Percentiles rank a stretch among this genome's conserved stretches.
Evolutionary conservation across 2,888 invertebrate species (phyloP).

Genomic region (Cantharis lateralis): DNA sequence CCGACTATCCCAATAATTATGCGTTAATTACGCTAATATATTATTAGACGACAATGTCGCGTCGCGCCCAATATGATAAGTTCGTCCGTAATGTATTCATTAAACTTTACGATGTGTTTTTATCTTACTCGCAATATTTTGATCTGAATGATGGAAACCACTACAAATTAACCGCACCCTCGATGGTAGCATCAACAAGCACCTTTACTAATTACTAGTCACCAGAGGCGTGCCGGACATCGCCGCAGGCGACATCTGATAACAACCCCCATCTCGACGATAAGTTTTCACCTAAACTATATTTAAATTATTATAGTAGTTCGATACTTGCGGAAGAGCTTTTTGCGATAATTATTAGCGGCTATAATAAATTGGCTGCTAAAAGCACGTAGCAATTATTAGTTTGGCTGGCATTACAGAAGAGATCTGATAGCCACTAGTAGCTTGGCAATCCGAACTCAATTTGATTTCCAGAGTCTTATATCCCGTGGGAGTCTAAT

Average conservation of each 20-base stretch:
- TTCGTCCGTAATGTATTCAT: conserved; percentile 44
- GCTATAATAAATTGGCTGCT: conserved; percentile 7
- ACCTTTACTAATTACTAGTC: conserved; percentile 43
- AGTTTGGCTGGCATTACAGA: conserved; percentile 43
- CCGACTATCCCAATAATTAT: conserved; percentile 35
- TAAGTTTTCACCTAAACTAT: conserved; percentile 24
- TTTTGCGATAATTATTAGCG: conserved; percentile 7
- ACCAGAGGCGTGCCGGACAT: conserved; percentile 27
- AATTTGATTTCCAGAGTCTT: conserved; percentile 57
- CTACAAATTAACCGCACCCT: conserved; percentile 45
- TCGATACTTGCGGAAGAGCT: neutral
- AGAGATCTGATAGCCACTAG: conserved; percentile 47
- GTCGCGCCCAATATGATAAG: conserved; percentile 49
- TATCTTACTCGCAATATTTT: conserved; percentile 48
- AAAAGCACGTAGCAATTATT: conserved; percentile 43
- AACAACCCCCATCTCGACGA: conserved; percentile 33
- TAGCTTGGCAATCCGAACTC: conserved; percentile 55
- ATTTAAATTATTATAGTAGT: neutral
- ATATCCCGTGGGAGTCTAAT: conserved; percentile 54
- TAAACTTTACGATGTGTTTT: conserved; percentile 48
- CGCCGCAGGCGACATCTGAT: conserved; percentile 37
- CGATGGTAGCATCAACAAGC: conserved; percentile 34
- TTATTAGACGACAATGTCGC: conserved; percentile 44
- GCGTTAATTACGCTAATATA: conserved; percentile 50
- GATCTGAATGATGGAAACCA: conserved; percentile 40